These are phyloP conservation scores for Musca vetustissima DNA, from an alignment of 1,140 invertebrate genomes.

Conservation along the genomic window DNA sequence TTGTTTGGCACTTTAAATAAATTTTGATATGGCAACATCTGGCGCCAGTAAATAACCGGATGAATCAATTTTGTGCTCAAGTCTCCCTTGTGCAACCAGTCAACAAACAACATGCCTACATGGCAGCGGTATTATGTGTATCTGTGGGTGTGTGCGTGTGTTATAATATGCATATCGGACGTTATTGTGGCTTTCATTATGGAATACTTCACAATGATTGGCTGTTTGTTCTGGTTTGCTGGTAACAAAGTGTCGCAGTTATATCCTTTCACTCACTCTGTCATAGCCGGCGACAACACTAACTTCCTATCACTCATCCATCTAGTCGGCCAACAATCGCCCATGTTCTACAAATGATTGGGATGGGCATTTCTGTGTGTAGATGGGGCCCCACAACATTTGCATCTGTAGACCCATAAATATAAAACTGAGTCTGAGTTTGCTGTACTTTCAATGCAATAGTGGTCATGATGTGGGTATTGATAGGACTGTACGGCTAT, in stretches of 20 bases:
- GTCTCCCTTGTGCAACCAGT: neutral
- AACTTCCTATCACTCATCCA: neutral
- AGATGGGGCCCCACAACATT: neutral
- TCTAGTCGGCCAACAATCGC: neutral
- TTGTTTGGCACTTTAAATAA: neutral
- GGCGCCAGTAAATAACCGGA: slow-evolving; percentile 23
- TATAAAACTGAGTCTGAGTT: neutral
- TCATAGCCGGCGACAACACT: neutral
- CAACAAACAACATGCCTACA: too few species aligned
- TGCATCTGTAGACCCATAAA: neutral
- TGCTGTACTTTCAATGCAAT: neutral
- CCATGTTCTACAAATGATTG: too few species aligned
- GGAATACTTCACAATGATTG: slow-evolving; percentile 19
- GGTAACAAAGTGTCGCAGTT: slow-evolving; percentile 20
- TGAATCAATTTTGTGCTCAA: slow-evolving; percentile 17
- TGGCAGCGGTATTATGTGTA: too few species aligned
- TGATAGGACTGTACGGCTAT: neutral
- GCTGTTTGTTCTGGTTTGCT: slow-evolving; percentile 9
- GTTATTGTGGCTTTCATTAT: slow-evolving; percentile 25
- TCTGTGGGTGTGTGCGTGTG: neutral
- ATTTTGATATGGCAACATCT: slow-evolving; percentile 19
- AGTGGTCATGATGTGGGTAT: neutral
- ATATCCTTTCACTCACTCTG: slow-evolving; percentile 16
- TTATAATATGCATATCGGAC: slow-evolving; percentile 6
- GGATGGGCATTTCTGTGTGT: too few species aligned